Evolutionary conservation across 2,797 vertebrate species (phyloP), one percentile per base, ranked within the genome.

Genomic region (Melanotaenia boesemani): DNA sequence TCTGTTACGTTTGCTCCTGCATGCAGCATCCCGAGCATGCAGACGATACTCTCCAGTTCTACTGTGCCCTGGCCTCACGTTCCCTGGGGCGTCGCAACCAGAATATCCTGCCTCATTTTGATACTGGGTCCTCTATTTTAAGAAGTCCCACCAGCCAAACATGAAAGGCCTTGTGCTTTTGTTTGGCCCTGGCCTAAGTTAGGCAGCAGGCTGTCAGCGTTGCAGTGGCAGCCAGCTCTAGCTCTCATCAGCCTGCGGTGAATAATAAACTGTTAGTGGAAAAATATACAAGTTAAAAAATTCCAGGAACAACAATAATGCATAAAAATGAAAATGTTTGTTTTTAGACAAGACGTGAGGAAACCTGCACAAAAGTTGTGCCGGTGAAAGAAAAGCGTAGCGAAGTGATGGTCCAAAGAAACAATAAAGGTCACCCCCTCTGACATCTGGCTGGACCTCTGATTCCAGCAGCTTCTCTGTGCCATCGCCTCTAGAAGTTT

Each of bases 131-230:
- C 59, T 74, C 88, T 92, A 92, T 92, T 91, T 91, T 79, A 76
- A 86, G 86, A 80, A 37, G 71, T 50, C 60, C 56, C 62, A 74
- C 18, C 63, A 65, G 82, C 70, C 67, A 71, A 80, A 77, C 69
- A 77, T 79, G 83, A 84, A 59, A 56, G 80, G 67, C 83, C 85
- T 74, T 44, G 52, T 78, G 70, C 85, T 86, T 87, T 89, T 89
- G 89, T 91, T 86, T 74, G 77, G 66, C 86, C 79, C 84, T 11
- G 34, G 13, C 76, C 90, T 91, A 88, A 81, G 82, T 86, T 6
- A 30, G 78, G 87, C 83, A 36, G 65, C 72, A 6, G 74, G 60
- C 83, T 90, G 86, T 89, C 89, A 91, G 26, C 87, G 26, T 24
- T 1, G 58, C 56, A 60, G 63, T 32, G 44, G 71, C 82, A 59